Base-by-base conservation (phyloP, 2,888 invertebrate species). In the Catocala fraxini region DNA sequence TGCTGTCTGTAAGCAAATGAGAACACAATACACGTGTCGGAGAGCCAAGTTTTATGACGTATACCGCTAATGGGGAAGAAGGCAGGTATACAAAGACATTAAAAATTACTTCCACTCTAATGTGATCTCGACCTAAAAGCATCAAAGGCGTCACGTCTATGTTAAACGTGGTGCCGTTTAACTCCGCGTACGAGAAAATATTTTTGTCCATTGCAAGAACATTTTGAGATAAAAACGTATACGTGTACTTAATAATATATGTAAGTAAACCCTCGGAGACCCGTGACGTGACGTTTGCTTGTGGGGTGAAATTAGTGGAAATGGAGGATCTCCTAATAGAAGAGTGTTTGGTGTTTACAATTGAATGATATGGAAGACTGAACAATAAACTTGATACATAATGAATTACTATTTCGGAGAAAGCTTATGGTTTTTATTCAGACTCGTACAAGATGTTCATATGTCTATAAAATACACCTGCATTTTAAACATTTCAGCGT, bases 101-200 rank as follows among this genome's bases (percentile, higher is more conserved):
- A 65, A 73, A 73, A 74, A 67, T 64, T 54, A 65, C 65, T 59
- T 59, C 46, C 51, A 53, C 54, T 52, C 60, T 51, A 59, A 74
- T 64, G 65, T 62, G 52, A 65, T 65, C 56, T 68, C 41, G 51
- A 45, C 57, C 57, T 65, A 52, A 65, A 64, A 60, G 71, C 71
- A 58, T 68, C 57, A 63, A 68, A 71, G 48, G 35, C 68, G 55
- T 63, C 75, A 68, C 69, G 63, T 63, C 45, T 65, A 49, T 53
- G 53, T 52, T 64, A 33, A 47, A 35, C 52, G 47, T 51, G 51
- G 25, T 51, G 43, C 49, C 57, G 46, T 74, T 75, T 64, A 67
- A 58, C 59, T 63, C 59, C 43, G 7, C n/a, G 25, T 51, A 53
- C 53, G 59, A 57, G 54, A 63, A 70, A 64, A 68, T 59, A 65